Conservation (phyloP, 2,113 vertebrate genomes). For the Vulpes vulpes region DNA sequence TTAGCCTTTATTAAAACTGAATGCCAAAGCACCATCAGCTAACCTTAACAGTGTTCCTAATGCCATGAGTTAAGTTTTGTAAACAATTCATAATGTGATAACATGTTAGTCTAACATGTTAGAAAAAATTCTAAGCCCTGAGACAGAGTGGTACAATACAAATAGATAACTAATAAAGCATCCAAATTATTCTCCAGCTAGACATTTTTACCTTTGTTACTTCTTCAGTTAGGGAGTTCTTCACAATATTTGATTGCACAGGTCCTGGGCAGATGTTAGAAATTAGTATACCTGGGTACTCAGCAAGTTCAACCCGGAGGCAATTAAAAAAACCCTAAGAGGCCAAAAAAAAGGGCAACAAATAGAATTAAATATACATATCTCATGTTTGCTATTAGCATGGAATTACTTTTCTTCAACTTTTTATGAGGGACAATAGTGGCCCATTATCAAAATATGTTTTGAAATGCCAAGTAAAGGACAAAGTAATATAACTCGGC, state of each 20-base stretch:
- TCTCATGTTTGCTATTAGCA: background rate
- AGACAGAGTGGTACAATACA: background rate
- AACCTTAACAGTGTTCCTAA: background rate
- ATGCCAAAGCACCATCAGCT: background rate
- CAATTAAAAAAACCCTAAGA: slow-evolving; percentile 95
- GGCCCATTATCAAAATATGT: slow-evolving; percentile 26
- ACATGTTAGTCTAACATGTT: background rate
- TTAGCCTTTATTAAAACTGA: slow-evolving; percentile 16
- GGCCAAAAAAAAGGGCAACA: background rate
- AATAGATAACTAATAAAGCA: background rate
- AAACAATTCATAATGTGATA: slow-evolving; percentile 35
- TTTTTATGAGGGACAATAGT: slow-evolving; percentile 5
- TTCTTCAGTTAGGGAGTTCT: slow-evolving; percentile 93
- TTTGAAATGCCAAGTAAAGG: background rate
- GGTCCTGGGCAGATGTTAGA: slow-evolving; percentile 95
- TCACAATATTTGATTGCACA: slow-evolving; percentile 94
- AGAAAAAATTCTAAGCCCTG: background rate
- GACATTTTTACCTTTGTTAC: slow-evolving; percentile 89
- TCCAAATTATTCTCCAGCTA: background rate
- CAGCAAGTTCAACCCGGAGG: slow-evolving; percentile 91
- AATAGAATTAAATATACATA: background rate
- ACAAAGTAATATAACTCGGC: background rate
- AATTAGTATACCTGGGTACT: slow-evolving; percentile 92
- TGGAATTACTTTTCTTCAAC: slow-evolving; percentile 27
- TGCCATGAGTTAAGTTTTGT: background rate